phyloP scores from a whole-genome alignment of 2,113 vertebrate genomes.

The Ochotona princeps region DNA sequence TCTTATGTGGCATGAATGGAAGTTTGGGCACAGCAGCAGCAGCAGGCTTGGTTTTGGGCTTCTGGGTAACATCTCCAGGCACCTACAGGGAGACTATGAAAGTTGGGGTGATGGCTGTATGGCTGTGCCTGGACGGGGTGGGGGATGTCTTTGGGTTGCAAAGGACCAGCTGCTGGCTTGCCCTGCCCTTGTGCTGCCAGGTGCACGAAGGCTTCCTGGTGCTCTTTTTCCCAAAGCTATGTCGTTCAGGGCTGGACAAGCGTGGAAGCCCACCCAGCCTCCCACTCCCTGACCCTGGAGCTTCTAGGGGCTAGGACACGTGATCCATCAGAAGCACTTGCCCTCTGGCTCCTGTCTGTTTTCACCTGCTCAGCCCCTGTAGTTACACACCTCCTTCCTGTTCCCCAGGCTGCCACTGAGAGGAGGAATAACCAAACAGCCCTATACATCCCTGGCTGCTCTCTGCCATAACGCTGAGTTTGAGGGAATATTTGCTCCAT shows the following conservation, averaged over 20 bases:
- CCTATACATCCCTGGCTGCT: neutral
- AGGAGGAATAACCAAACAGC: too few relatives aligned
- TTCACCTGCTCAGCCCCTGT: neutral
- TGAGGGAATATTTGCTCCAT: neutral
- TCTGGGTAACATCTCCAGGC: neutral
- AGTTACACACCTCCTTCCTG: neutral
- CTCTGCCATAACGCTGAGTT: neutral
- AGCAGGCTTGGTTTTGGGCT: neutral
- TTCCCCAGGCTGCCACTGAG: neutral
- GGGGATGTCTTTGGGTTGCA: neutral
- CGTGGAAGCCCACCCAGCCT: neutral
- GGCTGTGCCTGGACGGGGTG: neutral
- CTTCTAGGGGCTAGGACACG: neutral
- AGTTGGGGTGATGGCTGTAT: neutral
- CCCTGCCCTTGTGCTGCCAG: neutral
- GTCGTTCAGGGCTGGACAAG: neutral
- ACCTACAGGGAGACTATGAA: neutral
- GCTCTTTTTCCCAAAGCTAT: neutral
- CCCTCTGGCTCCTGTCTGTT: fast-evolving
- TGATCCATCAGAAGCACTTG: neutral
- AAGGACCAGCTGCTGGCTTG: neutral
- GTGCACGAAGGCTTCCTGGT: neutral
- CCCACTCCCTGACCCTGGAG: neutral
- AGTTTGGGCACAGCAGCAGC: neutral
- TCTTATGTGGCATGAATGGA: too few relatives aligned